Base-by-base conservation (phyloP, 2,888 invertebrate species). In the Xanthostigma xanthostigma region DNA sequence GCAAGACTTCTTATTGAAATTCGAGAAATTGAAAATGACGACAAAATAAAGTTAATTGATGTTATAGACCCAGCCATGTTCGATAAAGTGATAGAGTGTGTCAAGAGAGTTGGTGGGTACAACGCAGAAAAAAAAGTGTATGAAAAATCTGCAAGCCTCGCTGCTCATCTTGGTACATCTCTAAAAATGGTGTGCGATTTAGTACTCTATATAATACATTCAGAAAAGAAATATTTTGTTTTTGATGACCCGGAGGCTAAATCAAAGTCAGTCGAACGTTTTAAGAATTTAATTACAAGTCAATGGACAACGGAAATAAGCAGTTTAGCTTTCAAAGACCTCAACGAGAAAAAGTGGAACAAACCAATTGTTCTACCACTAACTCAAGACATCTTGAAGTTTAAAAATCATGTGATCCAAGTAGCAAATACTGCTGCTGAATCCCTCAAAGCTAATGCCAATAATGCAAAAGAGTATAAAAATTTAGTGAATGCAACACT, bases 1-100 rank as follows among this genome's bases (percentile, higher is more conserved):
- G 44, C 46, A n/a, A 43, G 48, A 48, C 47, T 54, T 11, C 45
- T 55, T 8, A 53, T 54, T 36, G 49, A 51, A 17, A 47, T 54
- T 11, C 45, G 49, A 45, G 13, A 41, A 46, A 38, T 53, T 27
- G 45, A 46, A 13, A 44, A 46, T 47, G 37, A 44, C 36, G 12
- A 37, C 13, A 48, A 48, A 13, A 44, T 34, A 37, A 17, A 36
- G 38, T 44, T 44, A 12, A 12, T 17, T 14, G 48, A 48, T 44
- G 9, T 48, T 9, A 36, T 48, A 44, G 36, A 44, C 14, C 48
- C 48, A 6, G 17, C 37, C 10, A 42, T 44, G 36, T 48, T 48
- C 27, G 48, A 48, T 27, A 35, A 12, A n/a, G 43, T 48, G 17
- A 43, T 45, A 36, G 48, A 48, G 44, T 43, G 48, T 12, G 44